Conservation (phyloP, 2,113 vertebrate genomes). For the Formicarius rufipectus region DNA sequence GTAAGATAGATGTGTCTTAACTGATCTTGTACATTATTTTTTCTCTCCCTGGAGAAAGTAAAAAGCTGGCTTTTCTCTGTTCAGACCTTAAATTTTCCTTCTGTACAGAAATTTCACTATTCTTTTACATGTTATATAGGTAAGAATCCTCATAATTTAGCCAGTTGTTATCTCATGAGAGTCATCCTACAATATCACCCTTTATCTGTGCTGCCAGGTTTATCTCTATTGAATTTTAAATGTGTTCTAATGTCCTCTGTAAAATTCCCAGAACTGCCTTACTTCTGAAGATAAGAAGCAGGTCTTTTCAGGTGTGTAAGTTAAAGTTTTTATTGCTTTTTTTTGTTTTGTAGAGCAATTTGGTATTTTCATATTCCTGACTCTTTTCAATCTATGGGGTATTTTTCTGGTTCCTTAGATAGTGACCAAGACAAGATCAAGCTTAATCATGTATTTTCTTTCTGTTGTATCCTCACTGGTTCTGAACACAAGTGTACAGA, state of each 20-base stretch:
- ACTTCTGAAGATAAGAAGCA: background rate
- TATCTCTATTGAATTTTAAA: conserved; percentile 12
- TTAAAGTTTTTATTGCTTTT: background rate
- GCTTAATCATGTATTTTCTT: background rate
- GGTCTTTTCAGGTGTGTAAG: background rate
- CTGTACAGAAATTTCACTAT: background rate
- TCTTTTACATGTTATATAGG: background rate
- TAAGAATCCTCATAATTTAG: conserved; percentile 7
- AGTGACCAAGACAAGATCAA: background rate
- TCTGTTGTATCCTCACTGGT: background rate
- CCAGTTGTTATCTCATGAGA: background rate
- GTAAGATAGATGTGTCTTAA: background rate
- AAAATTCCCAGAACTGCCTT: background rate
- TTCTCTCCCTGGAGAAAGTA: background rate
- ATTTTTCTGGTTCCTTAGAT: background rate
- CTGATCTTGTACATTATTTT: background rate
- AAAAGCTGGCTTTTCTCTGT: background rate
- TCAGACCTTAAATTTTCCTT: background rate
- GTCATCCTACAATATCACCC: background rate
- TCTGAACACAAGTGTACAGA: background rate
- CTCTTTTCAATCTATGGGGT: background rate
- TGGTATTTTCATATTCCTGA: background rate
- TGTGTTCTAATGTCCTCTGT: background rate
- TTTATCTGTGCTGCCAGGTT: background rate
- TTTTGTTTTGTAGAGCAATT: background rate